Evolutionary conservation across 2,113 vertebrate species (phyloP), one percentile per base, ranked within the genome.

Genomic region (Loxodonta africana): DNA sequence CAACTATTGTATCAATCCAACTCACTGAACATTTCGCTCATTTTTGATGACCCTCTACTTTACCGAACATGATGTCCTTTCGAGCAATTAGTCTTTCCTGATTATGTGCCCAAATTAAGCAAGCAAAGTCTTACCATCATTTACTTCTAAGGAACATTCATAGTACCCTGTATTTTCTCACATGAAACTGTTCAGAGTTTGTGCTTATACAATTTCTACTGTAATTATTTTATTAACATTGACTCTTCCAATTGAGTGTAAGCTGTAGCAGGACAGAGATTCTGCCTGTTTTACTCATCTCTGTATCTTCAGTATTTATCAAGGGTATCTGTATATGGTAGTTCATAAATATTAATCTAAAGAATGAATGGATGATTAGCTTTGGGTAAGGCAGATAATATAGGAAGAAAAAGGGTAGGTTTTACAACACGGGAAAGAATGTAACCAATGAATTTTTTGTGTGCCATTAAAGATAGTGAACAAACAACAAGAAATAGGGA

Each of bases 181-280:
- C 15, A 30, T 57, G 41, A 73, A 74, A 44, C 48, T 86, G 46
- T 88, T 51, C 69, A 53, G 2, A 71, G 37, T 41, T 69, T 51
- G 3, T 7, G 69, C 76, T 62, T 92, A 51, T 74, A n/a, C 71
- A 87, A 83, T 26, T 80, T 1, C 2, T 60, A 6, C 10, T n/a
- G n/a, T 48, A 17, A 25, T 44, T 73, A 81, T 94, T 65, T 83
- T 74, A 89, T 92, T 48, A 86, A 69, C 30, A 53, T 82, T 80
- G 41, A 67, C 81, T 81, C 37, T 87, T 73, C 30, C 30, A n/a
- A 62, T 5, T 5, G 3, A 71, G 67, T 11, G 3, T 41, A 74
- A 90, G 33, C 25, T 69, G 74, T 8, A 28, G 1, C 5, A 83
- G 23, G 7, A 51, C 18, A 87, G 33, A 94, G 11, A 74, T 71